These are phyloP conservation scores for Ametastegia equiseti DNA, from an alignment of 2,888 invertebrate species.

Conservation along the genomic window DNA sequence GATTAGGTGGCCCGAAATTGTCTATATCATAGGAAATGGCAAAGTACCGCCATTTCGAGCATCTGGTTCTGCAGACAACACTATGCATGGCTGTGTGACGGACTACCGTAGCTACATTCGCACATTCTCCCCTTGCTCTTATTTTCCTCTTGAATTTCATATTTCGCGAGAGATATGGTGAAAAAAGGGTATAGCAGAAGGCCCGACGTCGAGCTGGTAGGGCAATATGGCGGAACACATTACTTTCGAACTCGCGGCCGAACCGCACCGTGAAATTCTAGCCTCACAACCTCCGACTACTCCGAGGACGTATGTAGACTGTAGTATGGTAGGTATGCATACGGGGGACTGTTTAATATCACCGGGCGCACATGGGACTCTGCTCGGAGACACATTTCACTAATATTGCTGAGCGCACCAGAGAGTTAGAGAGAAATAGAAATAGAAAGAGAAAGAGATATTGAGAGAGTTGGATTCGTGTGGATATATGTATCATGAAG, in stretches of 20 bases:
- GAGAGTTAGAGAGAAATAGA: no score
- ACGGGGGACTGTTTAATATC: slow-evolving; percentile 73
- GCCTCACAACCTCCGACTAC: slow-evolving; percentile 5
- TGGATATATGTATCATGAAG: slow-evolving; percentile 22
- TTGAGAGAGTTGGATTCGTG: slow-evolving; percentile 53
- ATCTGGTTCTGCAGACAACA: slow-evolving; percentile 35
- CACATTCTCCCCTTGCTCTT: neutral
- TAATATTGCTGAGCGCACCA: slow-evolving; percentile 68
- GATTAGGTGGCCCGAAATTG: slow-evolving; percentile 24
- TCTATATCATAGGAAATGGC: neutral
- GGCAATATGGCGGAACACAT: slow-evolving; percentile 36
- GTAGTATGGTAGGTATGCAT: slow-evolving; percentile 12
- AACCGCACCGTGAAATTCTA: slow-evolving; percentile 55
- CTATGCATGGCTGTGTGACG: slow-evolving; percentile 25
- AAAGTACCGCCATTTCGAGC: slow-evolving; percentile 36
- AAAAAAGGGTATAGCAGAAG: neutral
- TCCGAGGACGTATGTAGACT: neutral
- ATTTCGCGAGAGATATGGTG: slow-evolving; percentile 66
- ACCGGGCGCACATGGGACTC: slow-evolving; percentile 68
- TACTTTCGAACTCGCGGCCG: slow-evolving; percentile 48
- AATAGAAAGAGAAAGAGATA: no score
- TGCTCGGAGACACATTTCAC: slow-evolving; percentile 72
- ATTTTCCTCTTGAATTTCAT: slow-evolving; percentile 63
- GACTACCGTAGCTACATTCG: neutral
- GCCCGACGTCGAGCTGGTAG: neutral